Percentiles rank a stretch among this genome's conserved stretches.
These are phyloP conservation scores for Drosophila suboccidentalis DNA, from an alignment of 2,888 invertebrate species.

Conservation along the genomic window DNA sequence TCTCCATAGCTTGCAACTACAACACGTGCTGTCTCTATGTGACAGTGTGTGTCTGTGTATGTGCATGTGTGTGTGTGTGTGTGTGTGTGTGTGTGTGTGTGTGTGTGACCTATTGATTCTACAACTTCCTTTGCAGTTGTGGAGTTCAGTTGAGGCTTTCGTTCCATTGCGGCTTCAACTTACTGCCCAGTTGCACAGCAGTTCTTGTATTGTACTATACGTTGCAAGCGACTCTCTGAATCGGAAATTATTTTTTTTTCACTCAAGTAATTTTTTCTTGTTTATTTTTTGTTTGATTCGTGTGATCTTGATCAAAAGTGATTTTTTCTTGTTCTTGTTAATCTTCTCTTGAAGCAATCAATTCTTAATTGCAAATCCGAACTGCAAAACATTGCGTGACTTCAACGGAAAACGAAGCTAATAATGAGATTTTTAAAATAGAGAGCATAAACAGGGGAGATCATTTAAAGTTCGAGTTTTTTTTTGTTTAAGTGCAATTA, in stretches of 20 bases:
- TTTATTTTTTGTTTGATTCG: conserved; percentile 8
- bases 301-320: conserved; percentile 25
- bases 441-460: background rate
- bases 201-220: conserved; percentile 4
- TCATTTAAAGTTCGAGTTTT: background rate
- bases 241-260: background rate
- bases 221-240: conserved; percentile 33
- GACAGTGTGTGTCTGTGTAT: conserved; percentile 23
- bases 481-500: background rate
- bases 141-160: conserved; percentile 38
- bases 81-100: conserved; percentile 29
- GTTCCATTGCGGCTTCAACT: conserved; percentile 43
- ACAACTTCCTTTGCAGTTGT: conserved; percentile 63
- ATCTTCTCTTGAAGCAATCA: conserved; percentile 35
- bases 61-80: conserved; percentile 53
- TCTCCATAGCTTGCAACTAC: conserved; percentile 35
- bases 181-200: conserved; percentile 35
- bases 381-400: conserved; percentile 40
- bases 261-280: background rate
- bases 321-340: conserved; percentile 12
- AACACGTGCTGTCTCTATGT: conserved; percentile 51
- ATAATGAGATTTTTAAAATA: background rate
- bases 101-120: conserved; percentile 77
- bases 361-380: conserved; percentile 27
- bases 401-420: conserved; percentile 3